phyloP scores from a whole-genome alignment of 2,888 invertebrate genomes.

The Lepidocyrtoides sp. region DNA sequence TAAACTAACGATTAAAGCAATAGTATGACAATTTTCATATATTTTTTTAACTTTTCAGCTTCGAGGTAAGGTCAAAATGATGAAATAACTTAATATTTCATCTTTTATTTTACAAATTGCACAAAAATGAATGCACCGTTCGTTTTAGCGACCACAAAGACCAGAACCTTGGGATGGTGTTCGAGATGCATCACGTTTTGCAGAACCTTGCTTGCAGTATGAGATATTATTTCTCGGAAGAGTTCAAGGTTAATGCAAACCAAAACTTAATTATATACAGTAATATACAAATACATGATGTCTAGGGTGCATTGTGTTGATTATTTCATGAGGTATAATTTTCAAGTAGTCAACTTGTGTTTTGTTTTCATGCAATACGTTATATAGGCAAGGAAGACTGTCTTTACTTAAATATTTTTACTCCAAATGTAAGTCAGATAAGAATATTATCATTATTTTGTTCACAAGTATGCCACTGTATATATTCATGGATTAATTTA shows the following conservation, averaged over 20 bases:
- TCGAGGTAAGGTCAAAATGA: slow-evolving; percentile 49
- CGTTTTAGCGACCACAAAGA: slow-evolving; percentile 52
- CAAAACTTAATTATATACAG: too few relatives aligned
- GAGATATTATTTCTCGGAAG: slow-evolving; percentile 64
- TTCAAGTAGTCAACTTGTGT: too few relatives aligned
- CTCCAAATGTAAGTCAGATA: slow-evolving; percentile 65
- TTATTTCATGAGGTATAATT: too few relatives aligned
- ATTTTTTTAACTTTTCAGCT: too few relatives aligned
- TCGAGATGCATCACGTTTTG: slow-evolving; percentile 43
- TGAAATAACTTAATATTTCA: background rate
- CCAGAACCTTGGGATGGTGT: slow-evolving; percentile 61
- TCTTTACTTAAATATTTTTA: slow-evolving; percentile 60
- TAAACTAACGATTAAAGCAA: too few relatives aligned
- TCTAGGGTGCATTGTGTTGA: too few relatives aligned
- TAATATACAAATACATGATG: too few relatives aligned
- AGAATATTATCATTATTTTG: too few relatives aligned
- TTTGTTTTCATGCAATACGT: too few relatives aligned
- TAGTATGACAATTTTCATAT: too few relatives aligned
- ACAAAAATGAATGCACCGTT: background rate
- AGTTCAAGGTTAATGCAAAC: slow-evolving; percentile 31
- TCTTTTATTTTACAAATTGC: background rate
- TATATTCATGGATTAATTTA: too few relatives aligned
- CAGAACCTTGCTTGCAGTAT: slow-evolving; percentile 61
- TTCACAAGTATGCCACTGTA: too few relatives aligned
- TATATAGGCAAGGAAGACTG: slow-evolving; percentile 64